These are phyloP conservation scores for Eurytoma adleriae DNA, from an alignment of 2,888 invertebrate genomes.

Conservation along the genomic window DNA sequence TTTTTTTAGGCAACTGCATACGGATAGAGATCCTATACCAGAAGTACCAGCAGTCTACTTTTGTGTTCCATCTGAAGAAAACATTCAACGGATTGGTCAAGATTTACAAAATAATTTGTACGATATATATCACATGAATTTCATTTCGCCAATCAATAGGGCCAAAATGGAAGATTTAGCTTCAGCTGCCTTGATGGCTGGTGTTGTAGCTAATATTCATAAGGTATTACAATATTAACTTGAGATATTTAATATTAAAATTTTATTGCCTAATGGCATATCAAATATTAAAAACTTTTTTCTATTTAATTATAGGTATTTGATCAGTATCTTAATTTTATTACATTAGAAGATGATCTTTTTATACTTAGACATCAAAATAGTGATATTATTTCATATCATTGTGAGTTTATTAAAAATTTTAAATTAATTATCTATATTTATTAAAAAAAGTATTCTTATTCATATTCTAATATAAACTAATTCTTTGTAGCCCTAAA, in stretches of 20 bases:
- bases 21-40: slow-evolving; percentile 94
- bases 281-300: slow-evolving; percentile 5
- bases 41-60: slow-evolving; percentile 99
- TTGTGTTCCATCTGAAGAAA: slow-evolving; percentile 96
- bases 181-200: slow-evolving; percentile 91
- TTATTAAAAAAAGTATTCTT: no score
- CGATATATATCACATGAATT: slow-evolving; percentile 97
- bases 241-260: slow-evolving; percentile 6
- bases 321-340: slow-evolving; percentile 99
- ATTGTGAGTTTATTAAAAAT: slow-evolving; percentile 79
- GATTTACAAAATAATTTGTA: slow-evolving; percentile 93
- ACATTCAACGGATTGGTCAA: slow-evolving; percentile 94
- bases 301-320: slow-evolving; percentile 81
- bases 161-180: slow-evolving; percentile 97
- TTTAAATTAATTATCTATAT: no score
- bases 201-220: slow-evolving; percentile 93
- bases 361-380: slow-evolving; percentile 96
- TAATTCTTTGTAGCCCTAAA: slow-evolving; percentile 85
- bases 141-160: slow-evolving; percentile 95
- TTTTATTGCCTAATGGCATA: background rate
- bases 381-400: slow-evolving; percentile 93
- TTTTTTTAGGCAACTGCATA: slow-evolving; percentile 86
- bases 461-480: background rate
- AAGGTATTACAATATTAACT: slow-evolving; percentile 79
- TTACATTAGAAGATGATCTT: slow-evolving; percentile 97